Evolutionary conservation across 2,113 vertebrate species (phyloP).

Genomic region (Lontra canadensis): DNA sequence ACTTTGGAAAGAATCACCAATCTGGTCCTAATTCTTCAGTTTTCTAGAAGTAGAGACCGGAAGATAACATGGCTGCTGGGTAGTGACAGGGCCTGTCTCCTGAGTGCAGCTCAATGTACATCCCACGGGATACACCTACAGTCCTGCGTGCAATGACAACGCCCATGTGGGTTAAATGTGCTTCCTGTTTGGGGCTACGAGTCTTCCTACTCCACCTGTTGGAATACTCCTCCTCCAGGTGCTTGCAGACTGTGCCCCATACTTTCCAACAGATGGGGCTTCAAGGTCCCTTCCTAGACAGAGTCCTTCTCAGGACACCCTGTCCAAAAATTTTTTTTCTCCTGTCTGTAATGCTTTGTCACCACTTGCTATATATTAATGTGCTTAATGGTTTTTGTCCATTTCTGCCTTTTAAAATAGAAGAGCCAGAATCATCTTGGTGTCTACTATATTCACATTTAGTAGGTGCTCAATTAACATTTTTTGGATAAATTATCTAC

Average conservation of each 20-base stretch:
- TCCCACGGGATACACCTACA: accelerated
- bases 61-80: background rate
- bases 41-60: background rate
- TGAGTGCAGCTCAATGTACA: background rate
- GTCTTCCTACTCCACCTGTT: accelerated
- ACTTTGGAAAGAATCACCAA: background rate
- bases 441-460: background rate
- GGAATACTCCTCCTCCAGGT: background rate
- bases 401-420: background rate
- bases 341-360: background rate
- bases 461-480: background rate
- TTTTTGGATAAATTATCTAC: background rate
- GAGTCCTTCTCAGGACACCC: background rate
- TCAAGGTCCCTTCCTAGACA: too few relatives aligned
- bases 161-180: accelerated
- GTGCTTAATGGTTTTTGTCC: background rate
- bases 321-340: background rate
- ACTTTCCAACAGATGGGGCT: accelerated
- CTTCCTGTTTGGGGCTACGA: accelerated
- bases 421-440: background rate
- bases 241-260: accelerated
- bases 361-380: background rate
- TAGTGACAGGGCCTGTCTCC: background rate
- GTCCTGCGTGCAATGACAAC: accelerated
- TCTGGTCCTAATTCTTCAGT: background rate